These are phyloP conservation scores for Gymnocheta viridis DNA, from an alignment of 2,888 invertebrate genomes.

Conservation along the genomic window DNA sequence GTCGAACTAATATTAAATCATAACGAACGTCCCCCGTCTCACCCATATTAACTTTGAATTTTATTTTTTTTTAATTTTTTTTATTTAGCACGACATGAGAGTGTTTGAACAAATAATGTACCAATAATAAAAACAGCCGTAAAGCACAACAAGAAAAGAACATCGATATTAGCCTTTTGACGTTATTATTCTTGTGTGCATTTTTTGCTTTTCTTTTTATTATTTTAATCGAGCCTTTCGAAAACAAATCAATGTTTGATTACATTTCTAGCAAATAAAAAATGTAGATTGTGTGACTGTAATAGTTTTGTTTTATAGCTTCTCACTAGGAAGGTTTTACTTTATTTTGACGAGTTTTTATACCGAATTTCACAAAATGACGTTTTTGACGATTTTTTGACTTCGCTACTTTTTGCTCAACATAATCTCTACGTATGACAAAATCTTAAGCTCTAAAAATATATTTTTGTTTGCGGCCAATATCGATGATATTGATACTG, in stretches of 20 bases:
- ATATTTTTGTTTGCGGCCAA: no score
- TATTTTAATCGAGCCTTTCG: slow-evolving; percentile 74
- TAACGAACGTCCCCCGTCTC: slow-evolving; percentile 35
- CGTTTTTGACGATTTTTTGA: no score
- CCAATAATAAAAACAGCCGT: slow-evolving; percentile 39
- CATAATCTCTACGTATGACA: no score
- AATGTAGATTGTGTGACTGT: not conserved
- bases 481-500: no score
- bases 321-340: not conserved
- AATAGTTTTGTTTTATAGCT: not conserved
- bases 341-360: no score
- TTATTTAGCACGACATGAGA: slow-evolving; percentile 35
- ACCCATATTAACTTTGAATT: slow-evolving; percentile 54
- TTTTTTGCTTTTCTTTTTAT: slow-evolving; percentile 34
- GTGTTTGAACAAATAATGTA: slow-evolving; percentile 52
- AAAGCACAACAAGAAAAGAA: slow-evolving; percentile 47
- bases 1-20: slow-evolving; percentile 60
- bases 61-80: slow-evolving; percentile 46
- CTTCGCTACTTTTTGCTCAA: no score
- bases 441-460: no score
- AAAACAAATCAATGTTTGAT: slow-evolving; percentile 80
- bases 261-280: slow-evolving; percentile 72
- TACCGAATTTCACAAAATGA: no score
- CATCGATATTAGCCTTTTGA: slow-evolving; percentile 64
- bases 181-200: slow-evolving; percentile 38